A percentile compares a stretch with the other conserved stretches of the same genome.
Evolutionary conservation across 2,113 vertebrate genomes (phyloP).

Genomic region (Lepisosteus osseus): DNA sequence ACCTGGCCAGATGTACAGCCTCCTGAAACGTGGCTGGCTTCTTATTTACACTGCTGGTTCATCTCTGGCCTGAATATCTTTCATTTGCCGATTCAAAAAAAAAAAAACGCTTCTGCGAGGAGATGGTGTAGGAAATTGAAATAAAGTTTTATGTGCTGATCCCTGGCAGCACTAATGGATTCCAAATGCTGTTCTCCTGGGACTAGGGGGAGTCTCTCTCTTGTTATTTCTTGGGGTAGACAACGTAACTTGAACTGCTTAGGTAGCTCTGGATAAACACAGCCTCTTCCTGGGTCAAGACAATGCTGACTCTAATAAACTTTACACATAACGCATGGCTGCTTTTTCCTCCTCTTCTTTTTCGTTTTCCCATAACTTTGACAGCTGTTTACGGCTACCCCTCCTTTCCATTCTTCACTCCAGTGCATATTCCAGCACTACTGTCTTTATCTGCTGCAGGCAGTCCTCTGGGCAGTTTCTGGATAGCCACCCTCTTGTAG

Average conservation of each 20-base stretch:
- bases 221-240: constrained; percentile 21
- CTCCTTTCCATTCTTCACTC: no score
- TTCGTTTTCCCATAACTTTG: not conserved
- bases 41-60: not conserved
- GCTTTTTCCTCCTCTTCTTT: not conserved
- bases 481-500: no score
- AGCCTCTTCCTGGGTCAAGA: constrained; percentile 48
- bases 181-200: constrained; percentile 37
- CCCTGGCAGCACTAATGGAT: constrained; percentile 27
- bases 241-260: constrained; percentile 46
- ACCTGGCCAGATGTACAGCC: not conserved
- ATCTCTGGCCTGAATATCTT: not conserved
- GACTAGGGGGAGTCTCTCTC: constrained; percentile 11
- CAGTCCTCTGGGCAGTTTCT: no score
- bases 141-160: constrained; percentile 33
- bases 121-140: constrained; percentile 25
- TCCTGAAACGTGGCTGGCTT: not conserved
- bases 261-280: constrained; percentile 46
- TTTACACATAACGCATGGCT: not conserved
- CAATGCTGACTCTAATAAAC: constrained; percentile 53
- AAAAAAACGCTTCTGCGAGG: constrained; percentile 11
- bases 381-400: not conserved
- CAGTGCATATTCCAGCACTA: no score
- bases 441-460: no score
- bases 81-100: constrained; percentile 1